Evolutionary conservation across 2,797 vertebrate genomes (phyloP).

Genomic region (Calcarius lapponicus): DNA sequence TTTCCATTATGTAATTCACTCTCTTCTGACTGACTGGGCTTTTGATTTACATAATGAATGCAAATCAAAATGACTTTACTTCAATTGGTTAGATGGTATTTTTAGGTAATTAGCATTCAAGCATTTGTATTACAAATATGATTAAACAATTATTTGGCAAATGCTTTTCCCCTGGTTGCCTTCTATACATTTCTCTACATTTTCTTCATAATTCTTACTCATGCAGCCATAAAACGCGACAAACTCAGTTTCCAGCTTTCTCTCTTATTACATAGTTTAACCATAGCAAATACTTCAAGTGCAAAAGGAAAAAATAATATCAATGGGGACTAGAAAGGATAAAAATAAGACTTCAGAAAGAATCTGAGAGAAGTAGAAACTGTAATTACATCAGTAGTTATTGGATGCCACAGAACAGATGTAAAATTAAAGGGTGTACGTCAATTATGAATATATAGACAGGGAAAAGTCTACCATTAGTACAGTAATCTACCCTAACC

Average conservation of each 20-base stretch:
- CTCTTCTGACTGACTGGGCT: constrained; percentile 6
- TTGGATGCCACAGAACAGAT: neutral
- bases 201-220: neutral
- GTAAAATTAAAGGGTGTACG: neutral
- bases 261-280: neutral
- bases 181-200: neutral
- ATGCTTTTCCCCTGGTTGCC: neutral
- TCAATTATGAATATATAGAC: neutral
- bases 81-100: neutral
- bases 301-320: neutral
- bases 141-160: constrained; percentile 37
- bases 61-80: constrained; percentile 28
- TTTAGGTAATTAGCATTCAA: constrained; percentile 34
- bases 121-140: constrained; percentile 15
- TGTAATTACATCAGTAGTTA: neutral
- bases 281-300: neutral
- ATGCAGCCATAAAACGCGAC: neutral
- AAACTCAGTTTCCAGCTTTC: neutral
- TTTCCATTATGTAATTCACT: neutral
- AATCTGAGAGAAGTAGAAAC: neutral
- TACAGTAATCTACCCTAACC: neutral
- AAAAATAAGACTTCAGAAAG: neutral
- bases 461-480: neutral
- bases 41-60: constrained; percentile 31
- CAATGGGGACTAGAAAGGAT: neutral